These are phyloP conservation scores for Myripristis jacobus DNA, from an alignment of 2,797 vertebrate species.

Conservation along the genomic window DNA sequence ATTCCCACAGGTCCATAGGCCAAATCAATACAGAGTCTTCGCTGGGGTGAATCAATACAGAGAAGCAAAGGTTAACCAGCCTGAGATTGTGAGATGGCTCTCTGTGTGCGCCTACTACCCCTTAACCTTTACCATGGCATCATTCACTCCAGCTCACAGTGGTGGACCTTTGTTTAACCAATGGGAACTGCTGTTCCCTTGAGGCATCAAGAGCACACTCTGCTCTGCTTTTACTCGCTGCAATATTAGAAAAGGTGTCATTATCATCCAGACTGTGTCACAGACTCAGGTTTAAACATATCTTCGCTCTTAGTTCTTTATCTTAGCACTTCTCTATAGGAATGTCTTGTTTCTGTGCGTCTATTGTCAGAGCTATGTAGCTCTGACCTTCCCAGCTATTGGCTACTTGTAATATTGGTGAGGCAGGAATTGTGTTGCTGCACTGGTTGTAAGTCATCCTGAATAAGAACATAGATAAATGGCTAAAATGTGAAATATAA, in stretches of 20 bases:
- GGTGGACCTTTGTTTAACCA: conserved; percentile 12
- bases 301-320: background rate
- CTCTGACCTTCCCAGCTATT: background rate
- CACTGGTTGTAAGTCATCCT: conserved; percentile 2
- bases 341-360: background rate
- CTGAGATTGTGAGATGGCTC: conserved; percentile 46
- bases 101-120: conserved; percentile 35
- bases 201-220: background rate
- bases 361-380: background rate
- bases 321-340: too few species aligned
- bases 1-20: conserved; percentile 27
- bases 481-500: conserved; percentile 33
- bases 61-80: conserved; percentile 69
- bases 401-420: conserved; percentile 6
- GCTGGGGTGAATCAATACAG: conserved; percentile 58
- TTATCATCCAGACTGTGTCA: conserved; percentile 12
- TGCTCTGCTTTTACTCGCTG: conserved; percentile 1
- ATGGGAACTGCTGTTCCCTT: conserved; percentile 6
- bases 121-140: conserved; percentile 57
- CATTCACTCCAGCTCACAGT: conserved; percentile 31
- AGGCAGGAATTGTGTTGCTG: conserved; percentile 31
- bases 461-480: conserved; percentile 45
- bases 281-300: background rate
- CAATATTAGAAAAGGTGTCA: background rate
- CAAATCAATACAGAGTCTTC: conserved; percentile 64